Percentiles rank a stretch among this genome's conserved stretches.
Conservation (phyloP, 1,140 invertebrate species). For the Bombus difficillimus region DNA sequence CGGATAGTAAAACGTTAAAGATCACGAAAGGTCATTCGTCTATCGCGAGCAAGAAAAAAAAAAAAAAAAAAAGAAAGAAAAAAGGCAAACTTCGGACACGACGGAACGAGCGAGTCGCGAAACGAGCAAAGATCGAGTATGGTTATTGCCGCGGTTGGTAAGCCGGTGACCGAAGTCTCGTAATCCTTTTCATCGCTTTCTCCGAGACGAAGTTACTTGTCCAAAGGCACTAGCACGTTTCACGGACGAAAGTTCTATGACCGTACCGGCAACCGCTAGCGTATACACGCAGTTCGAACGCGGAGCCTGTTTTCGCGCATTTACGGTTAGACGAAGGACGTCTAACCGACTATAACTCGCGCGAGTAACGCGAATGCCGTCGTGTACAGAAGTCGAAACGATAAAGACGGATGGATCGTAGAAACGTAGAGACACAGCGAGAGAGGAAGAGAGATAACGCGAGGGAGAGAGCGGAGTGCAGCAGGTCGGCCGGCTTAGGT, state of each 20-base stretch:
- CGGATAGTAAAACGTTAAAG: constrained; percentile 49
- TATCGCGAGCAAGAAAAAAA: background rate
- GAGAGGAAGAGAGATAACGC: background rate
- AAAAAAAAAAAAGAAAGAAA: background rate
- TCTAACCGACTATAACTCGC: constrained; percentile 39
- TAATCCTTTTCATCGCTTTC: constrained; percentile 30
- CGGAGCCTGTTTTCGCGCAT: constrained; percentile 45
- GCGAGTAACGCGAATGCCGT: constrained; percentile 32
- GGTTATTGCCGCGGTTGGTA: constrained; percentile 6
- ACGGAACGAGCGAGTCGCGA: background rate
- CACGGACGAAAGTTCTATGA: constrained; percentile 64
- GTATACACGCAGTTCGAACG: constrained; percentile 5
- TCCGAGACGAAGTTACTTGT: constrained; percentile 3
- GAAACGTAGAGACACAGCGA: constrained; percentile 27
- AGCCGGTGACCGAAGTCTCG: constrained; percentile 4
- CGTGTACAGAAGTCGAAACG: constrained; percentile 23
- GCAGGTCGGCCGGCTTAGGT: constrained; percentile 44
- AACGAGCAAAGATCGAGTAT: background rate
- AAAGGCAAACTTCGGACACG: no score
- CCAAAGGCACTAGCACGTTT: constrained; percentile 43
- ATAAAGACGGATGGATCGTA: constrained; percentile 14
- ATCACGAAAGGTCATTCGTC: constrained; percentile 60
- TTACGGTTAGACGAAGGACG: constrained; percentile 54
- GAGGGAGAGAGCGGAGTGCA: constrained; percentile 45
- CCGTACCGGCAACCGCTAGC: constrained; percentile 48